Evolutionary conservation across 1,140 invertebrate species (phyloP).

Genomic region (Bombus balteatus): DNA sequence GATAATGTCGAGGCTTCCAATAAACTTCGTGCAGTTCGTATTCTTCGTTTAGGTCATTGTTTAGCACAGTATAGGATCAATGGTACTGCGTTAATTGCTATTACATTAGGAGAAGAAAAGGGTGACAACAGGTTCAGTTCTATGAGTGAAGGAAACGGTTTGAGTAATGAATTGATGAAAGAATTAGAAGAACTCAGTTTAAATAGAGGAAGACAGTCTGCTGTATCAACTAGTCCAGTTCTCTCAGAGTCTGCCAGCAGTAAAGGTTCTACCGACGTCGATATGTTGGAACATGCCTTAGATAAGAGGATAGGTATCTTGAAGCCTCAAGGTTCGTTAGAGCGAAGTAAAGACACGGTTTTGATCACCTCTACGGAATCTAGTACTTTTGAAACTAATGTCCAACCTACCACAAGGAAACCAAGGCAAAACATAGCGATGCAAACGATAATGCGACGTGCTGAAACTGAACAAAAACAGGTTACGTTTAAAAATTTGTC

Average conservation of each 20-base stretch:
- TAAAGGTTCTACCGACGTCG: constrained; percentile 73
- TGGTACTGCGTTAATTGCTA: constrained; percentile 73
- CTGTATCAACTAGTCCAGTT: constrained; percentile 72
- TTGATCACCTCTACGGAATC: constrained; percentile 51
- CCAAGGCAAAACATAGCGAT: constrained; percentile 88
- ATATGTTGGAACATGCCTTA: constrained; percentile 61
- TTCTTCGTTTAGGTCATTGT: constrained; percentile 82
- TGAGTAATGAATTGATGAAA: constrained; percentile 78
- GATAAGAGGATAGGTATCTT: constrained; percentile 87
- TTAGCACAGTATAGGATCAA: constrained; percentile 81
- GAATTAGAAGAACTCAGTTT: constrained; percentile 79
- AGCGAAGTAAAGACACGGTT: constrained; percentile 83
- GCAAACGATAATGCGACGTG: constrained; percentile 87
- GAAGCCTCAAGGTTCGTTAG: constrained; percentile 87
- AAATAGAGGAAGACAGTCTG: constrained; percentile 72
- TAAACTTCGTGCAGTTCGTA: constrained; percentile 79
- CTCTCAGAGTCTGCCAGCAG: constrained; percentile 76
- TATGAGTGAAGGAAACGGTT: constrained; percentile 66
- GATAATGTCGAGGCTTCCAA: constrained; percentile 69
- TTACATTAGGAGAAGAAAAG: constrained; percentile 60
- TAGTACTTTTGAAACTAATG: constrained; percentile 33
- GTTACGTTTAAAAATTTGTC: constrained; percentile 78
- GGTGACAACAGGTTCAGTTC: constrained; percentile 69
- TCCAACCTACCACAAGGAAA: constrained; percentile 72
- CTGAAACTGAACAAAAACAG: constrained; percentile 78